Evolutionary conservation across 2,888 invertebrate genomes (phyloP).

Genomic region (Timandra comae): DNA sequence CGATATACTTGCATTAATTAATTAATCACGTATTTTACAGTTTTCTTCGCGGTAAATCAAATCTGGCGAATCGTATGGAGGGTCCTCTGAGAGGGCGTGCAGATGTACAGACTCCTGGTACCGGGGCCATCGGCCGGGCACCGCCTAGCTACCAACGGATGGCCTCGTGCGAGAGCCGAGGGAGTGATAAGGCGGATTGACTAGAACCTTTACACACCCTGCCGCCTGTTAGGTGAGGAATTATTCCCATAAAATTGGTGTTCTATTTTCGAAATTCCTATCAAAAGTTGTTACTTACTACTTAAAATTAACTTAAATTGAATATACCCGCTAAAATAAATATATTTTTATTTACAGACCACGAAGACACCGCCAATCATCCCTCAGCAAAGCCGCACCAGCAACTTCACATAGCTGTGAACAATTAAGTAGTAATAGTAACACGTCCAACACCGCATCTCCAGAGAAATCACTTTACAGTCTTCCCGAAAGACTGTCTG

Average conservation of each 20-base stretch:
- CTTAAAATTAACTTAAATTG: slow-evolving; percentile 1
- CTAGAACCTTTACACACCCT: slow-evolving; percentile 83
- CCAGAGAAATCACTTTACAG: slow-evolving; percentile 63
- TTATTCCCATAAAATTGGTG: not conserved
- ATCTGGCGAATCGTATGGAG: slow-evolving; percentile 66
- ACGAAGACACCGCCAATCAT: slow-evolving; percentile 64
- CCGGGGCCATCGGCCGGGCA: slow-evolving; percentile 80
- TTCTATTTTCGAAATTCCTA: not conserved
- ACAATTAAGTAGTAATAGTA: slow-evolving; percentile 60
- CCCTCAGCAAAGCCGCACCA: slow-evolving; percentile 56
- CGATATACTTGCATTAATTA: not conserved
- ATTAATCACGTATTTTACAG: slow-evolving; percentile 55
- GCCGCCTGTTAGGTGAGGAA: slow-evolving; percentile 64
- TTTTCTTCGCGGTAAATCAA: slow-evolving; percentile 94
- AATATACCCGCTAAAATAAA: slow-evolving; percentile 2
- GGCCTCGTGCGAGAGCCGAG: slow-evolving; percentile 89
- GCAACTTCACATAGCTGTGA: slow-evolving; percentile 62
- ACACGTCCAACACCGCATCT: slow-evolving; percentile 58
- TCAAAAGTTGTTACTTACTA: not conserved
- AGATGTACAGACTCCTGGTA: slow-evolving; percentile 85
- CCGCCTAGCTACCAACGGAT: slow-evolving; percentile 89
- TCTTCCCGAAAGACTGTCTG: slow-evolving; percentile 61
- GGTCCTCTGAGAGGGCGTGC: slow-evolving; percentile 59
- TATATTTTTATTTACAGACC: slow-evolving; percentile 48
- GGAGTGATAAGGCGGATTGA: slow-evolving; percentile 89